Conservation (phyloP, 1,140 invertebrate species). For the Calephelis virginiensis region DNA sequence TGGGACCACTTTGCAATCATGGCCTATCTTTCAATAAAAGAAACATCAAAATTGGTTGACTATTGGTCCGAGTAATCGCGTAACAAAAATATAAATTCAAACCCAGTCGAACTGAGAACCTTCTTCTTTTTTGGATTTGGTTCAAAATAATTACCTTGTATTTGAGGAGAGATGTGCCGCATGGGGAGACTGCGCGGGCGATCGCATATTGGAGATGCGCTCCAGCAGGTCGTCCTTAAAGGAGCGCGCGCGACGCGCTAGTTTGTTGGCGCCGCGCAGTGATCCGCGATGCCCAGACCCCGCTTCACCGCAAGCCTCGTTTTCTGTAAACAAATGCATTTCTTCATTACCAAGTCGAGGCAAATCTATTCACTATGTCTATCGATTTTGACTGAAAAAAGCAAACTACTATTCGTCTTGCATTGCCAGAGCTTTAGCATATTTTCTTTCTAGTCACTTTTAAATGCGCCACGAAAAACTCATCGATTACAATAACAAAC, state of each 20-base stretch:
- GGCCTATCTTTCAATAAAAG: no score
- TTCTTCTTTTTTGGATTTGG: not conserved
- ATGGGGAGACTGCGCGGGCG: slow-evolving; percentile 77
- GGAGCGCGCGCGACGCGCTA: slow-evolving; percentile 90
- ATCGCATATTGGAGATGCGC: slow-evolving; percentile 91
- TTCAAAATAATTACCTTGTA: slow-evolving; percentile 43
- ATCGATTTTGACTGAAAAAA: no score
- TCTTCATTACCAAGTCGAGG: not conserved
- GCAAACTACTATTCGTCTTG: no score
- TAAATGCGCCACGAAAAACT: no score
- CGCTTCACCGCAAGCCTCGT: slow-evolving; percentile 58
- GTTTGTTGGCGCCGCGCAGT: slow-evolving; percentile 85
- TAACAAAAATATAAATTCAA: no score
- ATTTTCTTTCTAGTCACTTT: no score
- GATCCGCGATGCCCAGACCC: slow-evolving; percentile 81
- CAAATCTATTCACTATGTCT: not conserved
- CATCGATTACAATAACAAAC: no score
- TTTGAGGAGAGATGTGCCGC: slow-evolving; percentile 67
- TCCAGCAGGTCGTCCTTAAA: slow-evolving; percentile 95
- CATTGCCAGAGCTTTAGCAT: no score
- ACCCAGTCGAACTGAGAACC: not conserved
- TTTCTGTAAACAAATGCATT: slow-evolving; percentile 48
- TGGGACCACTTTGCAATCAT: no score
- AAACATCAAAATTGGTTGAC: no score
- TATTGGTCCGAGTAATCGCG: no score